Conservation (phyloP, 2,888 invertebrate genomes). For the Beris morrisii region DNA sequence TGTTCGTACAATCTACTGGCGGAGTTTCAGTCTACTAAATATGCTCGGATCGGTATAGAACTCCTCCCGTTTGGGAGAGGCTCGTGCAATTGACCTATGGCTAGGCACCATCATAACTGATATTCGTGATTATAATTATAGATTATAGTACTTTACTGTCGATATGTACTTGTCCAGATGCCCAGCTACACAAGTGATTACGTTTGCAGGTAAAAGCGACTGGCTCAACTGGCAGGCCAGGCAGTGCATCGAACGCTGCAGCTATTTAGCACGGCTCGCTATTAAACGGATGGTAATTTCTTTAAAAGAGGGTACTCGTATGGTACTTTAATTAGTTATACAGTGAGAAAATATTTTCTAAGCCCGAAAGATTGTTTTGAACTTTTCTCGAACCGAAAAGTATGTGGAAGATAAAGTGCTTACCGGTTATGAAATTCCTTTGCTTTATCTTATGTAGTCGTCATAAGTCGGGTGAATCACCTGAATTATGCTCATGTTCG, state of each 20-base stretch:
- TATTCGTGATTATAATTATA: slow-evolving; percentile 39
- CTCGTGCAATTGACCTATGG: slow-evolving; percentile 22
- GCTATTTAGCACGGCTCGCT: slow-evolving; percentile 37
- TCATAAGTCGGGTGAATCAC: slow-evolving; percentile 7
- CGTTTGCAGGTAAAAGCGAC: neutral
- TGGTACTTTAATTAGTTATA: slow-evolving; percentile 37
- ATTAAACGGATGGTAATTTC: slow-evolving; percentile 37
- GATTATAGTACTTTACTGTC: slow-evolving; percentile 37
- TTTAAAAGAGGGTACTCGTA: slow-evolving; percentile 34
- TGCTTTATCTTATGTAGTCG: slow-evolving; percentile 11
- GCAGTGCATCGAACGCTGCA: slow-evolving; percentile 13
- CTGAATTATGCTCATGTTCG: slow-evolving; percentile 1
- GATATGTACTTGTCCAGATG: slow-evolving; percentile 33
- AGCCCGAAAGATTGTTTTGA: slow-evolving; percentile 14
- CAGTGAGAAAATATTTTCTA: slow-evolving; percentile 37
- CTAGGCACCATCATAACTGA: slow-evolving; percentile 31
- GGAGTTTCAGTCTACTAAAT: slow-evolving; percentile 9
- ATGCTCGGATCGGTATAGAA: slow-evolving; percentile 3
- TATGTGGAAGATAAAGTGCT: slow-evolving; percentile 1
- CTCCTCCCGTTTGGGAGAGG: slow-evolving; percentile 24
- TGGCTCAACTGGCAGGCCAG: too few species aligned
- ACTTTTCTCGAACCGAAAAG: slow-evolving; percentile 17
- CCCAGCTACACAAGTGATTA: neutral
- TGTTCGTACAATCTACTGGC: neutral
- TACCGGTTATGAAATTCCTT: slow-evolving; percentile 19